Base-by-base conservation (phyloP, 2,888 invertebrate species). In the Eupithecia dodoneata region DNA sequence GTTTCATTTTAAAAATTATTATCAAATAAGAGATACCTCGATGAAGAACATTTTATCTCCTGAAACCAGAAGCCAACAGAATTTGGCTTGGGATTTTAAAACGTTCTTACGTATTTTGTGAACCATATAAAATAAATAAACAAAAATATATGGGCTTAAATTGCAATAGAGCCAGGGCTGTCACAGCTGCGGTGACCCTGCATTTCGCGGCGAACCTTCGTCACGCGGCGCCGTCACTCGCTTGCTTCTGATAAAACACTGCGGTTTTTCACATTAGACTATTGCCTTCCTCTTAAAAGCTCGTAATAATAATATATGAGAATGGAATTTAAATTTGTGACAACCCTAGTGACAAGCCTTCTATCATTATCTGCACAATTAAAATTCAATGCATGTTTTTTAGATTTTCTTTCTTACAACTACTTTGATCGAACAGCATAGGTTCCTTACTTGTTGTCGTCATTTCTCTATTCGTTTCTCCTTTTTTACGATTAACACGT, bases 181-280 rank as follows among this genome's bases (percentile, higher is more conserved):
- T 79, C 76, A 55, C 87, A 87, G 85, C 84, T 87, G 87, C 84
- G 88, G 83, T 76, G 77, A 76, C 83, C 81, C 82, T 83, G 85
- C 85, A 85, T 84, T 85, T 82, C 87, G 88, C 69, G 89, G 90
- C 74, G 79, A 82, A 88, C 90, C 89, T 87, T 86, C 88, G 87
- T 89, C 89, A 89, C 85, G 78, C 83, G 73, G 75, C 78, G 80
- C 80, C 80, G 78, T 81, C 82, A 78, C 82, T 78, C 80, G 79
- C 65, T 59, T 71, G 52, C 76, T 69, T 72, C 47, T 70, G 80
- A 81, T 81, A 84, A 84, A 83, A 83, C 73, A 76, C 79, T 76
- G 75, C 65, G 74, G 77, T 74, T 82, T 81, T 81, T 75, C 76
- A 15, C 72, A 71, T 73, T 52, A 72, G n/a, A 45, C 74, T 70